Percentiles rank a stretch among this genome's conserved stretches.
Conservation (phyloP, 1,140 invertebrate species). For the Nephila pilipes region DNA sequence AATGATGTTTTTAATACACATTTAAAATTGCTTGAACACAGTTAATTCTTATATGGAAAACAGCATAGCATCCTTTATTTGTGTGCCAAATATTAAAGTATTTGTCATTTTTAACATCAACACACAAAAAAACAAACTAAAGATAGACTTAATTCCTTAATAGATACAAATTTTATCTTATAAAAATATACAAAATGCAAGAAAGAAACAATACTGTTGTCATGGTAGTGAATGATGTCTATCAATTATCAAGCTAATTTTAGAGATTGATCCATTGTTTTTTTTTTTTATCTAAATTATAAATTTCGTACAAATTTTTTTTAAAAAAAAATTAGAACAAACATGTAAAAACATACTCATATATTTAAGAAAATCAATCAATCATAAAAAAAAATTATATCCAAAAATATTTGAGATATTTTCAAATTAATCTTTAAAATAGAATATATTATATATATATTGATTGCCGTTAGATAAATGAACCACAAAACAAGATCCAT, state of each 20-base stretch:
- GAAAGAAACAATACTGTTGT: not conserved
- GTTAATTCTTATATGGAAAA: not conserved
- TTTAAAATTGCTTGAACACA: conserved; percentile 41
- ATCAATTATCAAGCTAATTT: not conserved
- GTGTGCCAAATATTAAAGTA: too few relatives aligned
- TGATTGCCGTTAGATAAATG: too few relatives aligned
- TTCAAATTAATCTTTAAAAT: too few relatives aligned
- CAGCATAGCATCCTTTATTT: not conserved
- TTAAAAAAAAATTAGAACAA: too few relatives aligned
- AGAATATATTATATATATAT: too few relatives aligned
- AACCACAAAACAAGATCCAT: too few relatives aligned
- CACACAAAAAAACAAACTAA: not conserved
- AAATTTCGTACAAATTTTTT: too few relatives aligned
- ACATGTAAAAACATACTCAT: too few relatives aligned
- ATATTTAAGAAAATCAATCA: too few relatives aligned
- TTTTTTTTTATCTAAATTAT: too few relatives aligned
- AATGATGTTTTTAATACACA: conserved; percentile 17
- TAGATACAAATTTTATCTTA: not conserved
- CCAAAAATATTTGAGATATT: too few relatives aligned
- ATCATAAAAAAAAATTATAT: too few relatives aligned
- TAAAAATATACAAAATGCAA: not conserved
- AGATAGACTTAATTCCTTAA: not conserved
- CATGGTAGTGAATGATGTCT: not conserved
- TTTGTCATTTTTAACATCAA: not conserved
- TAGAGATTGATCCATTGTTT: not conserved